A percentile compares a stretch with the other conserved stretches of the same genome.
These are phyloP conservation scores for Pitangus sulphuratus DNA, from an alignment of 2,797 vertebrate genomes.

Conservation along the genomic window DNA sequence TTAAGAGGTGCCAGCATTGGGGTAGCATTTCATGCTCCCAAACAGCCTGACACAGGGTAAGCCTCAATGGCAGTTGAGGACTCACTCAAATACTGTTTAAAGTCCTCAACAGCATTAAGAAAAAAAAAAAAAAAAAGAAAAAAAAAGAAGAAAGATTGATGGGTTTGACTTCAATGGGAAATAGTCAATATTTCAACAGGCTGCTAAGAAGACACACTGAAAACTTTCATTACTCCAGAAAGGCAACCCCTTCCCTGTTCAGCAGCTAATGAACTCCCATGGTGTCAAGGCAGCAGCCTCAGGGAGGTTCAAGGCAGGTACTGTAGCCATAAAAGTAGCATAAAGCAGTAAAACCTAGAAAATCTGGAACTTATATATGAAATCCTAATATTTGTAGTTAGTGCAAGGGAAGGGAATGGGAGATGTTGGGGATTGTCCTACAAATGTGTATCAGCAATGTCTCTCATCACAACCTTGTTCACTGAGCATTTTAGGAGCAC, in stretches of 20 bases:
- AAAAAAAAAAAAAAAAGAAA: not conserved
- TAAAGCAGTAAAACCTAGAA: not conserved
- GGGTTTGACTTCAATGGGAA: not conserved
- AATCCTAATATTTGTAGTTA: not conserved
- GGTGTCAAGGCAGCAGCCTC: not conserved
- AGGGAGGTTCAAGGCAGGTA: not conserved
- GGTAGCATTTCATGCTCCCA: not conserved
- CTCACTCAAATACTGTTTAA: not conserved
- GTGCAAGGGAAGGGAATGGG: not conserved
- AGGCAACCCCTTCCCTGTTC: not conserved
- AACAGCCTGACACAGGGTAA: not conserved
- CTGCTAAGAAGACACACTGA: not conserved
- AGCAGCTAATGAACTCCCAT: not conserved
- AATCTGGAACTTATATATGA: not conserved
- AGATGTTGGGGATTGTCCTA: not conserved
- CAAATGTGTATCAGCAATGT: not conserved
- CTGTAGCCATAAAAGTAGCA: not conserved
- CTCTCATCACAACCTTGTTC: not conserved
- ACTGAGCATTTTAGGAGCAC: not conserved
- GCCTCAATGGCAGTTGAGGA: not conserved
- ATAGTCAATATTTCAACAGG: not conserved
- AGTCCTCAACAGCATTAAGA: not conserved
- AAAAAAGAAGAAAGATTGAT: not conserved
- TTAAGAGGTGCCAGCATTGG: not conserved
- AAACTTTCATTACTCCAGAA: not conserved